Evolutionary conservation across 1,140 invertebrate species (phyloP), one percentile per base, ranked within the genome.

Genomic region (Coenobita brevimanus): DNA sequence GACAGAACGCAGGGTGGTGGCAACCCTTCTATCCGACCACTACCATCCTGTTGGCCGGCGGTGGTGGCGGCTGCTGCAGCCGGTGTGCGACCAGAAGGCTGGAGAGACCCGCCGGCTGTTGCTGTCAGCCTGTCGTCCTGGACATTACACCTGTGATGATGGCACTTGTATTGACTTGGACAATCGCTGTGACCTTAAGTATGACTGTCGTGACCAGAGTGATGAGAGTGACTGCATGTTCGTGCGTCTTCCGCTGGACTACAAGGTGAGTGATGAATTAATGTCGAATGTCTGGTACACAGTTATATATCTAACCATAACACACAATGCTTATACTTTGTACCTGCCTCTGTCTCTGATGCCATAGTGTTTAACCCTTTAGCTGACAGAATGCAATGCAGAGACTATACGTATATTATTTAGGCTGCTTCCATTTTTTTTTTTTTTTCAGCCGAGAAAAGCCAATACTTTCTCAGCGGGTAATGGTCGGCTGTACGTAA

Each of bases 131-230:
- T 89, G 88, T 82, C 36, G 67, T 1, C 38, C 27, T 13, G 60
- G 46, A 15, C 69, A 84, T 13, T 89, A 78, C 60, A 84, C 88
- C 6, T 89, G 88, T 50, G 81, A 78, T 54, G 81, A 89, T 57
- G 88, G 88, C 27, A 62, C 67, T 38, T 89, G 88, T 54, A 67
- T 89, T 43, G 13, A 21, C 17, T 27, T 89, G 21, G 41, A 38
- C 71, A 67, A 38, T 3, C 43, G 88, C 8, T 89, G 88, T 82
- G 88, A 89, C 57, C 60, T 89, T n/a, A 89, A 89, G 57, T 89
- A 79, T 38, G 88, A 89, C 73, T 89, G 88, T 54, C 62, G 71
- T 27, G 88, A 89, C 60, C 24, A 84, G 21, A 84, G 57, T 38
- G 88, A 89, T 54, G 88, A 89, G 62, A 41, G 30, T 3, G 43